phyloP scores from a whole-genome alignment of 2,797 vertebrate species.

The Ctenopoma multispine region DNA sequence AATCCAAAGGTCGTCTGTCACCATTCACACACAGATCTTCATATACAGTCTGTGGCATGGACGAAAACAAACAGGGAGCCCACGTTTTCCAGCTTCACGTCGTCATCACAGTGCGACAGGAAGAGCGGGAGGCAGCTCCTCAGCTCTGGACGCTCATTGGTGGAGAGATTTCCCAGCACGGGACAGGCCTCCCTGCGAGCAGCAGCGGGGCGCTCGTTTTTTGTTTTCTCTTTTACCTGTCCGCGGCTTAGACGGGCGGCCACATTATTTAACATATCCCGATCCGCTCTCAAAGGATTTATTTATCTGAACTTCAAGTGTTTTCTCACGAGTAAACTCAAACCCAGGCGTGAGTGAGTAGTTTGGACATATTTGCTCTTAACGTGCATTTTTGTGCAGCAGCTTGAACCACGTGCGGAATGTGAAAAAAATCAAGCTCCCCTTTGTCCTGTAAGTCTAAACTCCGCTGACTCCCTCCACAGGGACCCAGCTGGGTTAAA shows the following conservation, averaged over 20 bases:
- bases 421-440: no score
- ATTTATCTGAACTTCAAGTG: rapidly evolving
- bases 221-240: rapidly evolving
- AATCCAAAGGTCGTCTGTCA: no score
- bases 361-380: neutral
- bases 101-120: slow-evolving; percentile 16
- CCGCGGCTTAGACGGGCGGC: rapidly evolving
- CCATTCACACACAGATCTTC: no score
- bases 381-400: neutral
- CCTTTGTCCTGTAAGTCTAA: neutral
- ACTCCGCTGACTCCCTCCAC: neutral
- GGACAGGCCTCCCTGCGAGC: neutral
- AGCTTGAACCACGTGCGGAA: neutral
- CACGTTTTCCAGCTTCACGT: neutral
- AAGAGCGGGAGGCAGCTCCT: slow-evolving; percentile 31
- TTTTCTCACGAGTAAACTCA: neutral
- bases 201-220: neutral
- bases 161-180: neutral
- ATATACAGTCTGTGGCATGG: no score
- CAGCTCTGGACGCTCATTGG: slow-evolving; percentile 38
- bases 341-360: neutral
- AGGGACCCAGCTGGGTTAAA: no score
- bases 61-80: neutral
- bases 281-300: rapidly evolving
- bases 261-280: neutral